phyloP scores from a whole-genome alignment of 2,888 invertebrate genomes.

The Dicyrtomina minuta region DNA sequence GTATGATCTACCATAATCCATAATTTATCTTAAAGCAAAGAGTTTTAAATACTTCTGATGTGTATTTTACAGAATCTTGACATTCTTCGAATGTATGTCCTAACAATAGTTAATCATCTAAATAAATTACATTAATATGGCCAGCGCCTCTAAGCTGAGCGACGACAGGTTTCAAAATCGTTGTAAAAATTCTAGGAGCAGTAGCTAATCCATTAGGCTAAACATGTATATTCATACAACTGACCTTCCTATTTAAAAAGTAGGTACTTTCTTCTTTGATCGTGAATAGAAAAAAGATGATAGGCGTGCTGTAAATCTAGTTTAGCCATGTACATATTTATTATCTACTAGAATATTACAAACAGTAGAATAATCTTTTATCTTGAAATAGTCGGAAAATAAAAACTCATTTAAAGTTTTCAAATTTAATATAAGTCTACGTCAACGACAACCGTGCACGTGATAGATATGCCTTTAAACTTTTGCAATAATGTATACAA shows the following conservation, averaged over 20 bases:
- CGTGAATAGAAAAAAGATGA: constrained; percentile 23
- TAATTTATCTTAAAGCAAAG: constrained; percentile 13
- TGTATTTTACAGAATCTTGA: neutral
- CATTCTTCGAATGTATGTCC: neutral
- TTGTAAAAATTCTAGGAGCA: constrained; percentile 36
- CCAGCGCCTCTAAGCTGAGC: constrained; percentile 20
- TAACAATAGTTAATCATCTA: constrained; percentile 34
- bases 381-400: constrained; percentile 34
- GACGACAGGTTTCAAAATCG: constrained; percentile 30
- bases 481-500: too few species aligned
- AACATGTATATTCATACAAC: constrained; percentile 26
- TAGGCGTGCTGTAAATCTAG: constrained; percentile 38
- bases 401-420: constrained; percentile 36
- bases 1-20: neutral
- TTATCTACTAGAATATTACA: constrained; percentile 10
- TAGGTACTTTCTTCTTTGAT: constrained; percentile 22
- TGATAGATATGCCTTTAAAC: too few species aligned
- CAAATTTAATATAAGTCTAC: too few species aligned
- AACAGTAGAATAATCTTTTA: constrained; percentile 34
- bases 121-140: constrained; percentile 14
- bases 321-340: constrained; percentile 23
- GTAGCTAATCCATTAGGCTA: constrained; percentile 33
- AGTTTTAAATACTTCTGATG: neutral
- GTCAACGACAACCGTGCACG: too few species aligned
- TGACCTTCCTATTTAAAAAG: constrained; percentile 26